Evolutionary conservation across 2,888 invertebrate genomes (phyloP).

Genomic region (Heteromyza rotundicornis): DNA sequence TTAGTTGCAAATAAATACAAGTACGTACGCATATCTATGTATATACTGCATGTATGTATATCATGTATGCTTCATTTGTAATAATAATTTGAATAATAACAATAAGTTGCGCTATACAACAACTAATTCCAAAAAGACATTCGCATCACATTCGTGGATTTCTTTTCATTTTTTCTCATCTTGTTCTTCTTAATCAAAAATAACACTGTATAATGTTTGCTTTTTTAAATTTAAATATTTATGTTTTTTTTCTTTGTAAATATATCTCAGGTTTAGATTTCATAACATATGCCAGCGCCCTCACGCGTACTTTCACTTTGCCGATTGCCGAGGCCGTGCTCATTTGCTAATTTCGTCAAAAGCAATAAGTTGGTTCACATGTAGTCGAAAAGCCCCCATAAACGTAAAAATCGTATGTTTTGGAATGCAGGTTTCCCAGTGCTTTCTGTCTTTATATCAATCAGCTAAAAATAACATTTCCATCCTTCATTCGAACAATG

Average conservation of each 20-base stretch:
- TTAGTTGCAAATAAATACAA: background rate
- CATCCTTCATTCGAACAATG: no score
- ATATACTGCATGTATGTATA: background rate
- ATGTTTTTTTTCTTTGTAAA: slow-evolving; percentile 15
- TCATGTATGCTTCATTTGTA: background rate
- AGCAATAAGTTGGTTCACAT: no score
- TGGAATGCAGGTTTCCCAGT: no score
- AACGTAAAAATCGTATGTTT: no score
- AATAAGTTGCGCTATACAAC: slow-evolving; percentile 16
- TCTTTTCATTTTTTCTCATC: slow-evolving; percentile 1
- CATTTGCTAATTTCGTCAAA: no score
- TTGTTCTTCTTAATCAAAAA: slow-evolving; percentile 15
- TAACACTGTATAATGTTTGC: slow-evolving; percentile 29
- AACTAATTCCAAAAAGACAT: slow-evolving; percentile 28
- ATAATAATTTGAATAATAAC: slow-evolving; percentile 7
- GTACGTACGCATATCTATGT: background rate
- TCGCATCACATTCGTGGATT: slow-evolving; percentile 34
- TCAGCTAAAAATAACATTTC: no score
- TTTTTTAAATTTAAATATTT: slow-evolving; percentile 13
- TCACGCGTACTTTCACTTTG: no score
- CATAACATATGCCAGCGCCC: background rate
- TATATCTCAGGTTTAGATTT: slow-evolving; percentile 23
- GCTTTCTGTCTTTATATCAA: no score
- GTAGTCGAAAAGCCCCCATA: no score
- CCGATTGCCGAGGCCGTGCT: no score